A percentile compares a stretch with the other conserved stretches of the same genome.
phyloP scores from a whole-genome alignment of 2,113 vertebrate genomes.

The Rhinogobius similis region DNA sequence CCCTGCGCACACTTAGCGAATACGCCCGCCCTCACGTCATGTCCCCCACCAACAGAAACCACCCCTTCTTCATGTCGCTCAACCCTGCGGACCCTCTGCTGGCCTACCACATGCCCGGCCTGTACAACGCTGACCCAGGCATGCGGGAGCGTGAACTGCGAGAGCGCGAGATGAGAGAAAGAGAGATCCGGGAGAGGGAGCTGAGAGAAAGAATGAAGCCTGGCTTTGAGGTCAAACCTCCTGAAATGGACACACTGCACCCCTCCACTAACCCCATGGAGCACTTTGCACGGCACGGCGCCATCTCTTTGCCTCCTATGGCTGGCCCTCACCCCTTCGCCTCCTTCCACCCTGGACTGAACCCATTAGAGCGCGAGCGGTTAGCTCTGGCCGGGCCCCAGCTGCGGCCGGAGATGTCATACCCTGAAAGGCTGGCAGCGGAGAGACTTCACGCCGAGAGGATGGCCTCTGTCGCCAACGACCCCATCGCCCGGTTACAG shows the following conservation, averaged over 20 bases:
- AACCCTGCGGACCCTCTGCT: slow-evolving; percentile 91
- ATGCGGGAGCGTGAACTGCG: slow-evolving; percentile 93
- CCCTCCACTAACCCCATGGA: slow-evolving; percentile 98
- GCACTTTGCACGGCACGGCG: slow-evolving; percentile 95
- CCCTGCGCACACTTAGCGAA: slow-evolving; percentile 95
- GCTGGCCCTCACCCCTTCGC: slow-evolving; percentile 94
- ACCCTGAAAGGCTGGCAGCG: slow-evolving; percentile 93
- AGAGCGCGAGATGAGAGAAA: slow-evolving; percentile 89
- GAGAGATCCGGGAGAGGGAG: slow-evolving; percentile 92
- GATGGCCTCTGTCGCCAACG: slow-evolving; percentile 94
- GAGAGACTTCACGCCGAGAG: slow-evolving; percentile 94
- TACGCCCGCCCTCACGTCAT: slow-evolving; percentile 98
- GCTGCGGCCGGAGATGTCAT: slow-evolving; percentile 95
- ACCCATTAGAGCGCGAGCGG: slow-evolving; percentile 93
- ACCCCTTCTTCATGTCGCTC: slow-evolving; percentile 96
- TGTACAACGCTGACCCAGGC: slow-evolving; percentile 93
- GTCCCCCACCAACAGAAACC: slow-evolving; percentile 97
- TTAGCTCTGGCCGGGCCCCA: slow-evolving; percentile 91
- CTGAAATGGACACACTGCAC: slow-evolving; percentile 91
- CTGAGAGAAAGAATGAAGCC: slow-evolving; percentile 97
- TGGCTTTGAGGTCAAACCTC: slow-evolving; percentile 97
- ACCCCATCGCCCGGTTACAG: slow-evolving; percentile 94
- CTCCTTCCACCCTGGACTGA: slow-evolving; percentile 93
- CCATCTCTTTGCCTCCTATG: slow-evolving; percentile 89
- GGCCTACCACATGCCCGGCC: slow-evolving; percentile 95